These are phyloP conservation scores for Jaculus jaculus DNA, from an alignment of 2,113 vertebrate species.

Conservation along the genomic window DNA sequence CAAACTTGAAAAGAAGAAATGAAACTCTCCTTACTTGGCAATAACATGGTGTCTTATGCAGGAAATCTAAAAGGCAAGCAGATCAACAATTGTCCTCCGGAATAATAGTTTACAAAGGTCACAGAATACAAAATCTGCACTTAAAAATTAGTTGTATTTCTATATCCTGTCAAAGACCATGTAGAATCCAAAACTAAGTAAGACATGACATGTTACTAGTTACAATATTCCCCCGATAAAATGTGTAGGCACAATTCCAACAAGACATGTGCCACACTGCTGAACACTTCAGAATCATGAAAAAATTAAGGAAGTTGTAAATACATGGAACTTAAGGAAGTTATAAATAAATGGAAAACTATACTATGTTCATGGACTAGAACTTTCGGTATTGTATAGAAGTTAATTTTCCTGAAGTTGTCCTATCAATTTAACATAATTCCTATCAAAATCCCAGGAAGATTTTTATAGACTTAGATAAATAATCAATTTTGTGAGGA, in stretches of 20 bases:
- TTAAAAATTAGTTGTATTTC: not conserved
- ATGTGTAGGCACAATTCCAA: not conserved
- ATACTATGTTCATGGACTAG: not conserved
- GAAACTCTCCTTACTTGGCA: slow-evolving; percentile 31
- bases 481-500: slow-evolving; percentile 1
- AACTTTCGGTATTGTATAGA: not conserved
- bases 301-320: not conserved
- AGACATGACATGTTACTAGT: not conserved
- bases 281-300: not conserved
- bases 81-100: not conserved
- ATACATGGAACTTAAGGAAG: not conserved
- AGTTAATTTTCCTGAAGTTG: not conserved
- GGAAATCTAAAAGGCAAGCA: not conserved
- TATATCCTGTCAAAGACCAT: not conserved
- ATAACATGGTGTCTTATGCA: not conserved
- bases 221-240: not conserved
- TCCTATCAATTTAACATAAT: not conserved
- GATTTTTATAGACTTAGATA: not conserved
- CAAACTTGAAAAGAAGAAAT: not conserved
- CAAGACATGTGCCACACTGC: not conserved
- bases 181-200: slow-evolving; percentile 24
- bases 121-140: not conserved
- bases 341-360: not conserved
- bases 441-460: not conserved
- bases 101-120: not conserved